Evolutionary conservation across 2,888 invertebrate species (phyloP), one percentile per base, ranked within the genome.

Genomic region (Rhopalosiphum nymphaeae): DNA sequence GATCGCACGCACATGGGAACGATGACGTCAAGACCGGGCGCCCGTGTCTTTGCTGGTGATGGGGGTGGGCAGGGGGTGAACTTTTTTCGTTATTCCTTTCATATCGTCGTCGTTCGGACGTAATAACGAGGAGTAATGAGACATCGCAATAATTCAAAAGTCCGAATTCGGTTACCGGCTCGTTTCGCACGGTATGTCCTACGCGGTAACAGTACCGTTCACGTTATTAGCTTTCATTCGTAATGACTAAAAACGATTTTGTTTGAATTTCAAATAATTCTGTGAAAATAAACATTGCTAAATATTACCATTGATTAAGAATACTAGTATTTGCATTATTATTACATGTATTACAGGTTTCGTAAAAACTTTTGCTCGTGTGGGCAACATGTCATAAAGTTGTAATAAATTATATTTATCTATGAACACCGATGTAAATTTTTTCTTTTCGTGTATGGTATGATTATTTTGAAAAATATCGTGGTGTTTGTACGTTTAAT

Each of bases 1-100:
- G 26, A 67, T 42, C 36, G 21, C 93, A 56, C 56, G 56, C 44
- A 53, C 84, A 56, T n/a, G 25, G 16, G 26, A 84, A 92, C 78
- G 13, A 49, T 42, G 44, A 85, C 56, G 56, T 42, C 78, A 36
- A 91, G 78, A 53, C 44, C 61, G 61, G 29, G 29, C 91, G 57
- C 42, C 7, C 53, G 42, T 21, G 56, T 29, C 42, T 57, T 42
- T 85, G 36, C 85, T 26, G 44, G 26, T 0, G 85, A 85, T 44
- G 44, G 21, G 36, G 21, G 53, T 53, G 21, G 88, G 10, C 25
- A 36, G 53, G 88, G 88, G 88, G 53, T 56, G 88, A 88, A 36
- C 88, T 88, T 88, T 85, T 85, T 85, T 85, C 85, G 16, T 67
- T 67, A n/a, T 67, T 67, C n/a, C 67, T 36, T 67, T 16, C n/a